phyloP scores from a whole-genome alignment of 2,797 vertebrate genomes.

The Poeciliopsis paucimaculata region DNA sequence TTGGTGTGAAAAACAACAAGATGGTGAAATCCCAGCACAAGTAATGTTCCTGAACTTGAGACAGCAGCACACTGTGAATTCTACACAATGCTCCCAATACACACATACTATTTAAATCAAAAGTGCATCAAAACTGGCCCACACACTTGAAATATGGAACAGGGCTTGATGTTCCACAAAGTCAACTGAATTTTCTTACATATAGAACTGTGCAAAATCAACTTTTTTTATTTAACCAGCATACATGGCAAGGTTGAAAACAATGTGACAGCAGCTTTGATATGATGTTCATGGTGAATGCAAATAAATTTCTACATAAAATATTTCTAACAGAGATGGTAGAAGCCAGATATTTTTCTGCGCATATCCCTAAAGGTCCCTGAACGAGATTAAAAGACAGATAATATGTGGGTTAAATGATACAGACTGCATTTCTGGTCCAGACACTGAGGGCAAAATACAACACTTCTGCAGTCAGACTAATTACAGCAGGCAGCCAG shows the following conservation, averaged over 20 bases:
- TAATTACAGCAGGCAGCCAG: conserved; percentile 60
- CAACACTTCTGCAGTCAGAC: conserved; percentile 51
- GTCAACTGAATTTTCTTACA: not conserved
- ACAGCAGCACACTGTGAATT: not conserved
- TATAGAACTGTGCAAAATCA: not conserved
- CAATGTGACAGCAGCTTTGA: not conserved
- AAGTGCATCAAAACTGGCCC: not conserved
- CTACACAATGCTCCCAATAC: not conserved
- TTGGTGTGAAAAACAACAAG: not conserved
- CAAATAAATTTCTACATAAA: not conserved
- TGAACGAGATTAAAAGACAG: conserved; percentile 14
- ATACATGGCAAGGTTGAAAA: not conserved
- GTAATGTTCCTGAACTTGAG: not conserved
- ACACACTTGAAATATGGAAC: not conserved
- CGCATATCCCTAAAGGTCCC: conserved; percentile 22
- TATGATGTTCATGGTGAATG: not conserved
- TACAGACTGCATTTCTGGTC: conserved; percentile 17
- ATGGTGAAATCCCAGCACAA: not conserved
- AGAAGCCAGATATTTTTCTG: conserved; percentile 39
- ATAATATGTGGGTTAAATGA: conserved; percentile 18
- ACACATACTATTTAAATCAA: not conserved
- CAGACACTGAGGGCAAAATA: conserved; percentile 43
- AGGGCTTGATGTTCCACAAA: not conserved
- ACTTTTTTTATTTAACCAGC: not conserved
- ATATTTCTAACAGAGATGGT: conserved; percentile 37